A percentile compares a stretch with the other conserved stretches of the same genome.
Conservation (phyloP, 92 coral and sea anemone species). For the Phenganax subtilis region DNA sequence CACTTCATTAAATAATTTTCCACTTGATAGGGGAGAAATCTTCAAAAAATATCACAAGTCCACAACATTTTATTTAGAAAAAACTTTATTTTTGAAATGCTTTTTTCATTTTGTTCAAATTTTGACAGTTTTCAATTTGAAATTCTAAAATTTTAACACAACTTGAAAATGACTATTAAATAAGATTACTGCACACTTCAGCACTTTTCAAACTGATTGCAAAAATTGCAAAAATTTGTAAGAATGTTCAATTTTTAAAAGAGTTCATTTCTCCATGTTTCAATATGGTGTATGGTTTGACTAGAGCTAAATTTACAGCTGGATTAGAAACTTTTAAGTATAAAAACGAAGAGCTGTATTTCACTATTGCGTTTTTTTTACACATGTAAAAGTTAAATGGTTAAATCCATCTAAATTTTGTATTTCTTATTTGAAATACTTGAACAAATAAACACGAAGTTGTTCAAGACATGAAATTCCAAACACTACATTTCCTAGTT, state of each 20-base stretch:
- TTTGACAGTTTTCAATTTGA: conserved; percentile 24
- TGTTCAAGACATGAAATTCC: too few relatives aligned
- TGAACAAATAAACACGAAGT: too few relatives aligned
- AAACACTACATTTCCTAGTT: too few relatives aligned
- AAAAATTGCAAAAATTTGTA: background rate
- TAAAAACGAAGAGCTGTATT: background rate
- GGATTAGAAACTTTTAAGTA: background rate
- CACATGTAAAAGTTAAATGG: background rate
- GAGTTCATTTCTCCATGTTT: background rate
- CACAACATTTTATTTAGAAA: background rate
- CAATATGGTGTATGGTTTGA: background rate
- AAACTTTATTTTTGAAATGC: conserved; percentile 6
- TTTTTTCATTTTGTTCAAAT: conserved; percentile 13
- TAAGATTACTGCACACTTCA: background rate
- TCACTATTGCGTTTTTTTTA: background rate
- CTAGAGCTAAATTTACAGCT: background rate
- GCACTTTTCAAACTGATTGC: background rate
- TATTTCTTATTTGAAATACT: too few relatives aligned
- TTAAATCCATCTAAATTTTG: too few relatives aligned
- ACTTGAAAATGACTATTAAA: conserved; percentile 31
- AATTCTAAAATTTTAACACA: conserved; percentile 27
- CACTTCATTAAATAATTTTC: background rate
- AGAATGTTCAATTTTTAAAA: background rate
- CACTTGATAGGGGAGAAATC: background rate
- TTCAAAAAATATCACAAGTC: background rate